Conservation (phyloP, 1,140 invertebrate genomes). For the Magallana angulata region DNA sequence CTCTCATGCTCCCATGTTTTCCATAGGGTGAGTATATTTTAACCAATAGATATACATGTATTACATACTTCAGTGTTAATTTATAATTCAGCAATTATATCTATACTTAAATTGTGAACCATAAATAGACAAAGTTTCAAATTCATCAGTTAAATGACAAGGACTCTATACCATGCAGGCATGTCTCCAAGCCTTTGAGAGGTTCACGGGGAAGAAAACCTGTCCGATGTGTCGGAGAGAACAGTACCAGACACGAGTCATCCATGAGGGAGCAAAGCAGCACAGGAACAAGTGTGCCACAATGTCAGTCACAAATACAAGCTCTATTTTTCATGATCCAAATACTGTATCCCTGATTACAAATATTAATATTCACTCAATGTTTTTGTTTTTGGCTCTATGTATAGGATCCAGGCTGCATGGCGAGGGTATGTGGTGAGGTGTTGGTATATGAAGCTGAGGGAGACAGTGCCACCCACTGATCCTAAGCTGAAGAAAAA, state of each 20-base stretch:
- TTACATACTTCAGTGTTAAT: no score
- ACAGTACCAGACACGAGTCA: slow-evolving; percentile 77
- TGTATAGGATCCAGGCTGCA: slow-evolving; percentile 76
- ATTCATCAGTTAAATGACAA: no score
- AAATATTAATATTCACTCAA: background rate
- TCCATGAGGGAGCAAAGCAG: slow-evolving; percentile 75
- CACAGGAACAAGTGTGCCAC: slow-evolving; percentile 69
- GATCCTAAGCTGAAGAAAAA: slow-evolving; percentile 76
- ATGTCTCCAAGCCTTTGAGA: slow-evolving; percentile 79
- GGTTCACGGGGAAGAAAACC: slow-evolving; percentile 76
- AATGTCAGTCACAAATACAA: background rate
- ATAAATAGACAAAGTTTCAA: no score
- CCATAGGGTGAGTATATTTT: slow-evolving; percentile 71
- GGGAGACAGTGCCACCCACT: slow-evolving; percentile 75
- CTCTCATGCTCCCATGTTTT: slow-evolving; percentile 79
- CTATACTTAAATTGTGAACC: no score
- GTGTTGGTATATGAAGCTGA: slow-evolving; percentile 76
- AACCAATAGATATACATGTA: no score
- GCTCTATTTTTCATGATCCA: background rate
- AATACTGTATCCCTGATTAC: background rate
- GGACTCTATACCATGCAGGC: slow-evolving; percentile 38
- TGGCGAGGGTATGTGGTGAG: slow-evolving; percentile 79
- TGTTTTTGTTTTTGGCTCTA: slow-evolving; percentile 14
- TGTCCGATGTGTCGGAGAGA: slow-evolving; percentile 79
- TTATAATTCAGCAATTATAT: no score